Conservation (phyloP, 1,140 invertebrate genomes). For the Hycleus cichorii region DNA sequence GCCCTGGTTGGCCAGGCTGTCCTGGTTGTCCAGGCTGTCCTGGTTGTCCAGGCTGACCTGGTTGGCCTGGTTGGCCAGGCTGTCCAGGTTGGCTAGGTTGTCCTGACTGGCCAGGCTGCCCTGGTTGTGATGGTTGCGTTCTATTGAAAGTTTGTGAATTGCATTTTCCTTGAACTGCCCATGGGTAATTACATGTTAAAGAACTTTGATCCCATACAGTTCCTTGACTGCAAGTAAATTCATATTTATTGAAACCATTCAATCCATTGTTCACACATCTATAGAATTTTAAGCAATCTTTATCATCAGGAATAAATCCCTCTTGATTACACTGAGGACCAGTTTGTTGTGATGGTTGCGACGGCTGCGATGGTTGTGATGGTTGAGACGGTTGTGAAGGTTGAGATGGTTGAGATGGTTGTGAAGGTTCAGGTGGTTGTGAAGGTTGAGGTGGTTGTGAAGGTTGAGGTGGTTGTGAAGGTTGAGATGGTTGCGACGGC, state of each 20-base stretch:
- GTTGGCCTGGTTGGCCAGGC: conserved; percentile 12
- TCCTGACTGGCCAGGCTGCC: conserved; percentile 16
- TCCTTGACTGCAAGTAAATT: conserved; percentile 56
- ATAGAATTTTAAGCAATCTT: conserved; percentile 61
- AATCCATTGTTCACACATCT: conserved; percentile 54
- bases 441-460: background rate
- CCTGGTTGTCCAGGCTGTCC: conserved; percentile 30
- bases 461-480: too few relatives aligned
- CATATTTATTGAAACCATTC: conserved; percentile 46
- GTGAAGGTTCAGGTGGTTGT: background rate
- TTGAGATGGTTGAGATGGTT: background rate
- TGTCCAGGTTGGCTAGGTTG: conserved; percentile 19
- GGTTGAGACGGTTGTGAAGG: background rate
- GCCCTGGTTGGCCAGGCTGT: conserved; percentile 21
- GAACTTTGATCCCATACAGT: conserved; percentile 55
- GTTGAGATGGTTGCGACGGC: conserved; percentile 6
- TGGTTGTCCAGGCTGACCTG: conserved; percentile 17
- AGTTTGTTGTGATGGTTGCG: background rate
- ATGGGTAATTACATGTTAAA: conserved; percentile 54
- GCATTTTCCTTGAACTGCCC: conserved; percentile 33
- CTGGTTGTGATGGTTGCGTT: conserved; percentile 19
- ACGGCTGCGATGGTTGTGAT: background rate
- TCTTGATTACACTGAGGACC: conserved; percentile 21
- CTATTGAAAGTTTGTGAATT: background rate
- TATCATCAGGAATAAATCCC: conserved; percentile 42